Conservation (phyloP, 1,140 invertebrate species). For the Ostrea edulis region DNA sequence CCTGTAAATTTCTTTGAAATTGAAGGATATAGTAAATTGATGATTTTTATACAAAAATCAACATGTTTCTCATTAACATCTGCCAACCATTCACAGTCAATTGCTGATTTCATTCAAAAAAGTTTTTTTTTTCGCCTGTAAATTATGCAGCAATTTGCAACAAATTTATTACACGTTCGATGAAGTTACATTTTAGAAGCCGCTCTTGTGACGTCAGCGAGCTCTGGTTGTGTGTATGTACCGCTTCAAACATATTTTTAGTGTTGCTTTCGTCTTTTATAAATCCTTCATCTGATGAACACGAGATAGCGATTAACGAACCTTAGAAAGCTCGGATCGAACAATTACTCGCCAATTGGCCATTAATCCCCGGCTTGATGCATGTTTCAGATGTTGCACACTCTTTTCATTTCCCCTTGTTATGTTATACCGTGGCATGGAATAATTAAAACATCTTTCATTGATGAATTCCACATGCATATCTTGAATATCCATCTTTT, state of each 20-base stretch:
- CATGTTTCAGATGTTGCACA: constrained; percentile 31
- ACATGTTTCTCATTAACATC: neutral
- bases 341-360: constrained; percentile 34
- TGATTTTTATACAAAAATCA: neutral
- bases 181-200: neutral
- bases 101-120: neutral
- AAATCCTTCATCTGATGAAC: constrained; percentile 31
- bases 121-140: neutral
- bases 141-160: constrained; percentile 1
- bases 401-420: constrained; percentile 19
- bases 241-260: neutral
- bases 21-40: neutral
- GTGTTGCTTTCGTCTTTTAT: neutral
- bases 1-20: neutral
- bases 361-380: constrained; percentile 20
- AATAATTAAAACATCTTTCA: constrained; percentile 32
- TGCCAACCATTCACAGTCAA: neutral
- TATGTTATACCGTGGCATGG: constrained; percentile 25
- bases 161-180: constrained; percentile 14
- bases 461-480: constrained; percentile 22
- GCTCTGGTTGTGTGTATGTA: neutral
- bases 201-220: neutral
- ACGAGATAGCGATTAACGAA: constrained; percentile 27
- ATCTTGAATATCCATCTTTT: constrained; percentile 20
- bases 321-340: constrained; percentile 26